A percentile compares a stretch with the other conserved stretches of the same genome.
Evolutionary conservation across 2,888 invertebrate species (phyloP).

Genomic region (Linhomoeus sp.): DNA sequence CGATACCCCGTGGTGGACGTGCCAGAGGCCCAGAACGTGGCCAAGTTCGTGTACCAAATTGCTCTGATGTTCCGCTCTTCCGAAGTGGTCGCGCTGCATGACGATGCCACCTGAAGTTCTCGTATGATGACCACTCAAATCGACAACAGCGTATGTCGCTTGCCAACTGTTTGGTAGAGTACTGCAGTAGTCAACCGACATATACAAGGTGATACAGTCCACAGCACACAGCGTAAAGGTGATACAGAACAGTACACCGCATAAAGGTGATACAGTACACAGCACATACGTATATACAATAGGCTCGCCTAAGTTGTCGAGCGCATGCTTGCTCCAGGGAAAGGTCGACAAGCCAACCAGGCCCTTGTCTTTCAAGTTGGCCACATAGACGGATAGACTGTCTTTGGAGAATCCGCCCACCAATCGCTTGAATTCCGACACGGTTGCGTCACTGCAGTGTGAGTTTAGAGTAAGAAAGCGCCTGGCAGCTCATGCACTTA

Average conservation of each 20-base stretch:
- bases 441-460: constrained; percentile 16
- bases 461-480: too few relatives aligned
- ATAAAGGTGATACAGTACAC: too few relatives aligned
- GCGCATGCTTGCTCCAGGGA: constrained; percentile 27
- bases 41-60: constrained; percentile 28
- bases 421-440: constrained; percentile 19
- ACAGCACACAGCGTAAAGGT: constrained; percentile 19
- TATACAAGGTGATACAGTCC: background rate
- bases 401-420: constrained; percentile 12
- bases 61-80: constrained; percentile 13
- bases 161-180: background rate
- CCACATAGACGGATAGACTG: constrained; percentile 23
- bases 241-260: too few relatives aligned
- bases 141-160: background rate
- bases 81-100: constrained; percentile 20
- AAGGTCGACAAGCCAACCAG: constrained; percentile 26
- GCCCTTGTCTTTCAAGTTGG: constrained; percentile 15
- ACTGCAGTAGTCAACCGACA: background rate
- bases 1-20: constrained; percentile 27
- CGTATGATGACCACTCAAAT: too few relatives aligned
- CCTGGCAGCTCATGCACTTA: too few relatives aligned
- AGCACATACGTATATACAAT: too few relatives aligned
- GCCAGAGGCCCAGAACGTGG: constrained; percentile 28
- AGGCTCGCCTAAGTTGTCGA: too few relatives aligned
- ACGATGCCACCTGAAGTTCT: constrained; percentile 21